Base-by-base conservation (phyloP, 2,888 invertebrate species). In the Pristionchus mayeri region DNA sequence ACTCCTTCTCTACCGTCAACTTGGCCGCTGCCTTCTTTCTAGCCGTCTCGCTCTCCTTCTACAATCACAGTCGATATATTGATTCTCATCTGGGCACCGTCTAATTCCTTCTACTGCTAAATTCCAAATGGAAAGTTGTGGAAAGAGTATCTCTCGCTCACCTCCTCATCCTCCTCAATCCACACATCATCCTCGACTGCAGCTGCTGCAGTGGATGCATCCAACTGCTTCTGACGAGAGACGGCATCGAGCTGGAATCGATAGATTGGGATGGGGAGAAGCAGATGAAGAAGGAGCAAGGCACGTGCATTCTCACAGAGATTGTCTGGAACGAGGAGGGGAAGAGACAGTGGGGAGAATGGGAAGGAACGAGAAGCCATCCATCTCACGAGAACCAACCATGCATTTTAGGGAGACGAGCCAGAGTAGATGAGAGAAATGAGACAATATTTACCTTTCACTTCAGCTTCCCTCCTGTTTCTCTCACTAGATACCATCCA, bases 201-300 rank as follows among this genome's bases (percentile, higher is more conserved):
- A 71, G 84, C 86, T 37, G 88, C 88, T n/a, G 87, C 86, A 6
- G 86, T 86, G 9, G 87, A 85, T 52, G 84, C 87, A 63, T 92
- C 92, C 37, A 90, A 85, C 57, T 88, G 88, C 84, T 89, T 89
- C 85, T 92, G 92, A 1, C 91, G 86, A 16, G 83, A 85, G 18
- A 91, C 63, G 7, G 92, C 92, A 85, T 92, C 92, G 78, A 90
- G 89, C 79, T 92, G 91, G 85, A 82, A 82, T 48, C n/a, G 40
- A 80, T 27, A 27, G 11, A 63, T 3, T 11, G 6, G 13, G 24
- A 63, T 30, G 13, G 11, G 2, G 60, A 13, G 60, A 24, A n/a
- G 18, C 24, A 54, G 57, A 60, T n/a, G 27, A 9, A 60, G 27
- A 60, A 24, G 30, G 30, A 27, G 57, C 11, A 27, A 27, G 24